A percentile compares a stretch with the other conserved stretches of the same genome.
phyloP scores from a whole-genome alignment of 2,888 invertebrate species.

The Patella depressa region DNA sequence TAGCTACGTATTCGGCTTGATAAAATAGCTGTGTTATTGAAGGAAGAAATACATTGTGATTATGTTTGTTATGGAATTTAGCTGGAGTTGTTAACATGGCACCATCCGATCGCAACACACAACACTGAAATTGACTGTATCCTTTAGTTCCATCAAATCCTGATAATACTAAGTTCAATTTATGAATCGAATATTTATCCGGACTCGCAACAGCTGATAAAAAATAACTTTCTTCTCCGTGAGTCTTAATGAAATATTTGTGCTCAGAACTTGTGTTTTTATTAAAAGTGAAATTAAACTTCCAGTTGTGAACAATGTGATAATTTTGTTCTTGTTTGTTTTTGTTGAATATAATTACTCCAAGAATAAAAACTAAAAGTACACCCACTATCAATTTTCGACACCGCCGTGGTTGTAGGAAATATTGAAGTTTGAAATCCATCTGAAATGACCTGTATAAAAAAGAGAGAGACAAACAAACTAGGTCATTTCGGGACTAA shows the following conservation, averaged over 20 bases:
- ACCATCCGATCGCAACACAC: not conserved
- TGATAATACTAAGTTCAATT: not conserved
- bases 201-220: not conserved
- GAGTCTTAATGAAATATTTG: not conserved
- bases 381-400: too few species aligned
- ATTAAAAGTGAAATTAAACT: too few species aligned
- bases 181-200: not conserved
- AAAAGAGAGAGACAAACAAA: too few species aligned
- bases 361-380: too few species aligned
- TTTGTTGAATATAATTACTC: too few species aligned
- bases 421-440: too few species aligned
- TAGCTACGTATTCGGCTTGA: not conserved
- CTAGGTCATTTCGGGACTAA: too few species aligned
- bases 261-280: too few species aligned
- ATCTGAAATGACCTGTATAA: too few species aligned
- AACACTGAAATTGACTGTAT: not conserved
- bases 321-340: too few species aligned
- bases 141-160: constrained; percentile 3
- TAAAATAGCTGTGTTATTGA: not conserved
- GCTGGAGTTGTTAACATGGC: not conserved
- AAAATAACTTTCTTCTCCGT: not conserved
- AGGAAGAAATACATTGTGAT: not conserved
- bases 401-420: too few species aligned
- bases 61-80: not conserved
- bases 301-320: too few species aligned